A percentile compares a stretch with the other conserved stretches of the same genome.
phyloP scores from a whole-genome alignment of 2,113 vertebrate species.

The Scophthalmus maximus region DNA sequence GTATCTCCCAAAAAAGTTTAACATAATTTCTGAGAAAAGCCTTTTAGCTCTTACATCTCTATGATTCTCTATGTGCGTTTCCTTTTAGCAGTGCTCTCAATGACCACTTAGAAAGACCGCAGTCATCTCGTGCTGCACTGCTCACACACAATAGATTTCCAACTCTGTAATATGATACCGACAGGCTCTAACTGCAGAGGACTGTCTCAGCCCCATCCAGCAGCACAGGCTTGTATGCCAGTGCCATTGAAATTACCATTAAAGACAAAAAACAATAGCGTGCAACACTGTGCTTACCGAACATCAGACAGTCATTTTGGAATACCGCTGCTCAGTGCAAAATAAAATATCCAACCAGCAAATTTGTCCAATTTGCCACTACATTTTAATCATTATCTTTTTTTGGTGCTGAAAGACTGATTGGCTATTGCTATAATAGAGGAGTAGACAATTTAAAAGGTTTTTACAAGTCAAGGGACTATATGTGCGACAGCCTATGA shows the following conservation, averaged over 20 bases:
- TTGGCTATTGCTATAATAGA: conserved; percentile 50
- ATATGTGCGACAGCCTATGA: not conserved
- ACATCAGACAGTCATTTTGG: conserved; percentile 11
- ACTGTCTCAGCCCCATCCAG: conserved; percentile 41
- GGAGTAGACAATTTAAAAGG: conserved; percentile 26
- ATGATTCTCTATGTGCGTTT: conserved; percentile 2
- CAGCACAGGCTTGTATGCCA: conserved; percentile 5
- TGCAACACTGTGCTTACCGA: conserved; percentile 29
- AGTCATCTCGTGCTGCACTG: conserved; percentile 36
- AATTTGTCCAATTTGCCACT: conserved; percentile 60
- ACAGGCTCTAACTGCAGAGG: conserved; percentile 35
- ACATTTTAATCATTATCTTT: conserved; percentile 53
- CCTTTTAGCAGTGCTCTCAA: conserved; percentile 33
- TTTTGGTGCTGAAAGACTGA: conserved; percentile 44
- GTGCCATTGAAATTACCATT: conserved; percentile 46
- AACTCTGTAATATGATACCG: conserved; percentile 61
- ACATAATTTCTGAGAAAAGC: not conserved
- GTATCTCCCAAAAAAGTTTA: not conserved
- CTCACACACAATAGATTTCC: conserved; percentile 60
- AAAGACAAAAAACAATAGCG: conserved; percentile 43
- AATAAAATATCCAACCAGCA: conserved; percentile 29
- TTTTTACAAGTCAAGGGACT: conserved; percentile 11
- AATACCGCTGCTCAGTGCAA: conserved; percentile 8
- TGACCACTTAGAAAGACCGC: conserved; percentile 39
- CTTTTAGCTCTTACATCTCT: conserved; percentile 7